Evolutionary conservation across 2,888 invertebrate species (phyloP), one percentile per base, ranked within the genome.

Genomic region (Drosophila anomalata): DNA sequence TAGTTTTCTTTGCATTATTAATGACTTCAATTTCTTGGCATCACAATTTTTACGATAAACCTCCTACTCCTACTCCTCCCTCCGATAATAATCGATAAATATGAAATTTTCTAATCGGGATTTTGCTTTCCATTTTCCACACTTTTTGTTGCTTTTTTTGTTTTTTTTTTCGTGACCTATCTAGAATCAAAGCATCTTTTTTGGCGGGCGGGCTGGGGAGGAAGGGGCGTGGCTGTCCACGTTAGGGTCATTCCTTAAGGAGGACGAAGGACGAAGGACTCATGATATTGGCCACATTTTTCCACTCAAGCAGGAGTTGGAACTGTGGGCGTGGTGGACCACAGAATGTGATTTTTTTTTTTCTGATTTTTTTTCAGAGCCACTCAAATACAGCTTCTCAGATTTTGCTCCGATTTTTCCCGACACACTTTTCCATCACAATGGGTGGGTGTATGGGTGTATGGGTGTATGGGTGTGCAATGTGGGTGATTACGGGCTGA

Each of bases 101-200:
- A 67, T 44, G 67, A 66, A 67, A 63, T 44, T 63, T 52, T 67
- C 26, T 67, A 67, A 67, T 36, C 42, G 53, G 14, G 41, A 14
- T 11, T 51, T 17, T 11, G 47, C 26, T 24, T 8, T 24, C n/a
- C n/a, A 22, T 33, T 33, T 22, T 55, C 8, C 14, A 14, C n/a
- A 14, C n/a, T 26, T 36, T n/a, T 31, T n/a, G 7, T n/a, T 52
- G 2, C 6, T 17, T 4, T 17, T 20, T 20, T 8, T 11, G 4
- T 29, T 41, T 54, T 59, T 63, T 46, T 65, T 46, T 65, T 1
- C 91, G 90, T 90, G 90, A 87, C 87, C 75, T 91, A 91, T 90
- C 90, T 90, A 73, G 77, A 89, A 90, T 91, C 91, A 84, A 83
- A 57, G 67, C 66, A 7, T 26, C 2, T 7, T n/a, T 22, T 51